Base-by-base conservation (phyloP, 2,113 vertebrate species). In the Copsychus sechellarum region DNA sequence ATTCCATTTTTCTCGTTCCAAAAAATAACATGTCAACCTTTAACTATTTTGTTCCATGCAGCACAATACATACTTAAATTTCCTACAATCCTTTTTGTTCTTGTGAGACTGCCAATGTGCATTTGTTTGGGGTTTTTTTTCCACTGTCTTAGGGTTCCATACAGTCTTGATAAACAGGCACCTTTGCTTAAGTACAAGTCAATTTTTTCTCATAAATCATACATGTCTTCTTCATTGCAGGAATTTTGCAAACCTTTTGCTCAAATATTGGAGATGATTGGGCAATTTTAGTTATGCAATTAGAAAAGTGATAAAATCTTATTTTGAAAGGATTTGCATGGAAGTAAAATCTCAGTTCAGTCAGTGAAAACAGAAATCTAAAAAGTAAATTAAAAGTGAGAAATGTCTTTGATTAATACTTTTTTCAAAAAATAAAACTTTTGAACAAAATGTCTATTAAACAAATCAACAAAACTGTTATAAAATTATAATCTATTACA, bases 1-100 rank as follows among this genome's bases (percentile, higher is more conserved):
- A 95, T 92, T 96, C 94, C 81, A 89, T 96, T 96, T 95, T 93
- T 94, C 93, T 92, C 22, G 7, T 95, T 97, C 96, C 96, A 97
- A 93, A 95, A 93, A 95, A 86, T 61, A 78, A 24, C 81, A 76
- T 93, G 82, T 93, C 95, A 97, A 96, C 92, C 80, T 96, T 95
- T 96, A 94, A 92, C 94, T 96, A 67, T 96, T 96, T 95, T 96
- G 69, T 93, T 92, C 69, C 94, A 81, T 81, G 61, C 15, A 58
- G 64, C 45, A 90, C 51, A 88, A 86, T 71, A 47, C 29, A 40
- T 47, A 50, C 42, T 54, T 91, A 60, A 56, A 90, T 93, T 95
- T 93, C 7, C 60, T 87, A 40, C 36, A 79, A 69, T 28, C 12
- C 26, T 84, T 78, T 77, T 78, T 18, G 8, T 50, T 92, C 48